phyloP scores from a whole-genome alignment of 2,888 invertebrate species.

The Odontocolon sp. region DNA sequence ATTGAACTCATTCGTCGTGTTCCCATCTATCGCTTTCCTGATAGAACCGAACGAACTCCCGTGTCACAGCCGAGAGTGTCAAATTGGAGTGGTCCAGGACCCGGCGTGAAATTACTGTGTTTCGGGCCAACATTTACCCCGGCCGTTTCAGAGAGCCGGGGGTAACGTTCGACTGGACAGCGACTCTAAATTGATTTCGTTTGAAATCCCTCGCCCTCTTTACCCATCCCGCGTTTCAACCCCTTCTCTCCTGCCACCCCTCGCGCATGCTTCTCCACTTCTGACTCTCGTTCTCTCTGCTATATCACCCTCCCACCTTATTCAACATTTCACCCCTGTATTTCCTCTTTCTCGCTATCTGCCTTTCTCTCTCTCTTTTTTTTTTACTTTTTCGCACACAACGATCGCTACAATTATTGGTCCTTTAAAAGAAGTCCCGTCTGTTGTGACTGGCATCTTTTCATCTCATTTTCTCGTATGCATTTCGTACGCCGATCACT shows the following conservation, averaged over 20 bases:
- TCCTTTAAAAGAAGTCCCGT: no score
- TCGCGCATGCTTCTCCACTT: conserved; percentile 50
- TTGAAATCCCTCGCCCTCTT: conserved; percentile 73
- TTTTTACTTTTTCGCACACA: conserved; percentile 48
- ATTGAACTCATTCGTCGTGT: conserved; percentile 29
- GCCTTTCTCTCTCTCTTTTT: conserved; percentile 55
- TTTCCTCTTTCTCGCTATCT: conserved; percentile 39
- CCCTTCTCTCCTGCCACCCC: conserved; percentile 64
- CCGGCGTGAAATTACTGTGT: conserved; percentile 79
- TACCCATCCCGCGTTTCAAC: conserved; percentile 60
- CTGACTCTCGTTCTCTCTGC: conserved; percentile 45
- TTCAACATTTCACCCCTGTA: conserved; percentile 50
- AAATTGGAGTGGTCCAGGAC: conserved; percentile 73
- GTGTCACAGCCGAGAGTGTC: conserved; percentile 64
- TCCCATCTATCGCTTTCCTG: conserved; percentile 19
- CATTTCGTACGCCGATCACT: no score
- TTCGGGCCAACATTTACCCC: conserved; percentile 79
- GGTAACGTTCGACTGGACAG: conserved; percentile 78
- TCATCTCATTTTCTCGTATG: no score
- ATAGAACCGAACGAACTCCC: conserved; percentile 26
- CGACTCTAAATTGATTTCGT: conserved; percentile 80
- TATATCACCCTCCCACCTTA: conserved; percentile 36
- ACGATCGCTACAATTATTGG: no score
- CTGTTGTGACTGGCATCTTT: no score
- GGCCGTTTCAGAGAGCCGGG: conserved; percentile 66